These are phyloP conservation scores for Sebastes aleutianus DNA, from an alignment of 2,797 vertebrate genomes.

Conservation along the genomic window DNA sequence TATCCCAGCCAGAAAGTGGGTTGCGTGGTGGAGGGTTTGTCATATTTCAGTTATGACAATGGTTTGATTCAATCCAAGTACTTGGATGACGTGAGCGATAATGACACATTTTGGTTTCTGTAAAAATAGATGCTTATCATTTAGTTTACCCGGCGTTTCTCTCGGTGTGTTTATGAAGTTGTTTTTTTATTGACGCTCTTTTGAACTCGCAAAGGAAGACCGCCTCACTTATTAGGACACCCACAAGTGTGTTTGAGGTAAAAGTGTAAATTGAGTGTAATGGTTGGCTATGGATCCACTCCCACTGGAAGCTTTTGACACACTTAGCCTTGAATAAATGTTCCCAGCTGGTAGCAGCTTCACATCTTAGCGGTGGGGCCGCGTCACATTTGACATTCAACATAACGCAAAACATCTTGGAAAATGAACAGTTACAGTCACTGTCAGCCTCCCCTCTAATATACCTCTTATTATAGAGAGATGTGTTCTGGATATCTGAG, in stretches of 20 bases:
- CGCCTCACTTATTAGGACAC: constrained; percentile 47
- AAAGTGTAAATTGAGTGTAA: constrained; percentile 73
- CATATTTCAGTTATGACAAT: constrained; percentile 23
- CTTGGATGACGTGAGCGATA: constrained; percentile 2
- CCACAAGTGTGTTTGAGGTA: constrained; percentile 65
- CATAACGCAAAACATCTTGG: constrained; percentile 31
- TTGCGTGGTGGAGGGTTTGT: neutral
- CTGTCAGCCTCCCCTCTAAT: constrained; percentile 16
- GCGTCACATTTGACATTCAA: constrained; percentile 23
- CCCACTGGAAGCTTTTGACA: constrained; percentile 62
- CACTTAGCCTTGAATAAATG: constrained; percentile 64
- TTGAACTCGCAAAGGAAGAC: constrained; percentile 48
- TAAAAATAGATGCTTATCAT: constrained; percentile 16
- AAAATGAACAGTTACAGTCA: constrained; percentile 15
- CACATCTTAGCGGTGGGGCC: constrained; percentile 53
- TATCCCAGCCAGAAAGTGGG: constrained; percentile 12
- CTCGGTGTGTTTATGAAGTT: neutral
- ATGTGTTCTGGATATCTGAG: constrained; percentile 4
- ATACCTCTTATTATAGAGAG: constrained; percentile 14
- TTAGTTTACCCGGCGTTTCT: neutral
- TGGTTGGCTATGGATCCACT: constrained; percentile 55
- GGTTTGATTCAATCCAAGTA: neutral
- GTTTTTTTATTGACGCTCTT: constrained; percentile 34
- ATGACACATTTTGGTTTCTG: constrained; percentile 1
- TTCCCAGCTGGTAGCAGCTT: constrained; percentile 59